Evolutionary conservation across 2,888 invertebrate species (phyloP), one percentile per base, ranked within the genome.

Genomic region (Ethmia dodecea): DNA sequence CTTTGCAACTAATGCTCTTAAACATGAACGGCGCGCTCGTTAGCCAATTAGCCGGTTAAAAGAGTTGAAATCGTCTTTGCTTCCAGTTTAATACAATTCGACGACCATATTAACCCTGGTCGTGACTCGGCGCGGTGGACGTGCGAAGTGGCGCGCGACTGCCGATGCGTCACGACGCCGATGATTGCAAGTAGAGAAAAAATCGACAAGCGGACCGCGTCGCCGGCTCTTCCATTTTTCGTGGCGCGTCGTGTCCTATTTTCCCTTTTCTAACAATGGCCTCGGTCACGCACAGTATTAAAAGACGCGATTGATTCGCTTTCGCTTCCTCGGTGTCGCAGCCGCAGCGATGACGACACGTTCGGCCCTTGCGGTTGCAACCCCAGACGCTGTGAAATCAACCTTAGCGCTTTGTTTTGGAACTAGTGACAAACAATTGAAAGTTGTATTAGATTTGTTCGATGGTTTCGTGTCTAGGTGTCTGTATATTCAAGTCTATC

Each of bases 231-330:
- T 74, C 63, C 64, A 72, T 73, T 79, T 79, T 73, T 68, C 65
- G 65, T 60, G 63, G 61, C 48, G 57, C 58, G 65, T 70, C 61
- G 61, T 78, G 73, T 77, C 81, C 81, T 52, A 74, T 80, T 83
- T 79, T 78, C 74, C 67, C 71, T 81, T 81, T 75, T 70, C 68
- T 65, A 78, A 84, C 80, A 79, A 79, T 77, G 72, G 80, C 77
- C 73, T 74, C 76, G 72, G 78, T 81, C 80, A 83, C 83, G 83
- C 79, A 71, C 64, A 62, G 58, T 58, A 55, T 69, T 68, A 73
- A 68, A 71, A 69, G 63, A 47, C 47, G 54, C 77, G 66, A 81
- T 80, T 75, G 78, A 78, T 79, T 76, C 83, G 86, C 86, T 86
- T 86, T 86, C 84, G 80, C 74, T 77, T 78, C 77, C 73, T 62